Evolutionary conservation across 1,140 invertebrate species (phyloP), one percentile per base, ranked within the genome.

Genomic region (Drosophila arizonae): DNA sequence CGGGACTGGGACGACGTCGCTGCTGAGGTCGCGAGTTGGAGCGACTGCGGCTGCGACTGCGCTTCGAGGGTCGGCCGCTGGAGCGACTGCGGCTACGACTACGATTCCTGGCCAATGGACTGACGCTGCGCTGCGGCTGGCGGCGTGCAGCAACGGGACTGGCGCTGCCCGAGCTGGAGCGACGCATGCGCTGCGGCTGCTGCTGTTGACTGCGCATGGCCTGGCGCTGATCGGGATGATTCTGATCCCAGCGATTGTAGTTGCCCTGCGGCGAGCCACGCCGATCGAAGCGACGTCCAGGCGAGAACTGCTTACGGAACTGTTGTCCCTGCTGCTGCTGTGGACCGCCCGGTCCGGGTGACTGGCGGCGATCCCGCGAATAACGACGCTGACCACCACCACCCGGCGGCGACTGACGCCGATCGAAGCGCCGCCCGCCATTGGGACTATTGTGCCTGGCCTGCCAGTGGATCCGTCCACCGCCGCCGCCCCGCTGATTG

Each of bases 261-360:
- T 55, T 73, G 8, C 39, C 41, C 21, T 56, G 71, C 52, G 71
- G 71, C 17, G 71, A 73, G 43, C 30, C 65, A 58, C 41, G 90
- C 62, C 41, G 81, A 77, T 75, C 72, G 45, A 84, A 90, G 30
- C 90, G 81, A 10, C 90, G 80, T 6, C 64, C 79, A 0, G 90
- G 90, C 13, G 90, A 90, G 55, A 90, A 90, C 10, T 90, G 81
- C 41, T 90, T 88, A n/a, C 84, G 78, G 72, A 87, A 85, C 62
- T 64, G 81, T 39, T 86, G 81, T 10, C 74, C 68, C 15, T 46
- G 43, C 5, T n/a, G 11, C 33, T 68, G 66, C 57, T 76, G 63
- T 54, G 64, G 71, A 28, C 68, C 41, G 6, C 26, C 56, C 21
- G 57, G 68, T 6, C 57, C 61, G 4, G 85, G 90, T 6, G 90